Evolutionary conservation across 2,888 invertebrate species (phyloP).

Genomic region (Andrena bicolor): DNA sequence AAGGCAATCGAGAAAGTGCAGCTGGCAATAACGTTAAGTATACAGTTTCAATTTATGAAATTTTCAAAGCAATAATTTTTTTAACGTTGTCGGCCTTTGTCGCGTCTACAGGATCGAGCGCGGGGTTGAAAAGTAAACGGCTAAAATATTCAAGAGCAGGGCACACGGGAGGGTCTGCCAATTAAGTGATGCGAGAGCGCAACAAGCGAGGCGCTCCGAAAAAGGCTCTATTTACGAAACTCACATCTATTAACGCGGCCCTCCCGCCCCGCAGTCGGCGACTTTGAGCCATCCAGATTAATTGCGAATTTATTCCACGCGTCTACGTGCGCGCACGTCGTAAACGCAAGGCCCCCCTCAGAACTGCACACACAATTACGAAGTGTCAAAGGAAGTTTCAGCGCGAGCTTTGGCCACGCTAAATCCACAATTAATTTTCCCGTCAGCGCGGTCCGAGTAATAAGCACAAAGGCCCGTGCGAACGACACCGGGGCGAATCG

Average conservation of each 20-base stretch:
- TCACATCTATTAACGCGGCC: not conserved
- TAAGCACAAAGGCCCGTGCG: not conserved
- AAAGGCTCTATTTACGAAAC: not conserved
- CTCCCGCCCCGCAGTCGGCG: not conserved
- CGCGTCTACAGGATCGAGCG: not conserved
- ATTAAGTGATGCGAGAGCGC: conserved; percentile 3
- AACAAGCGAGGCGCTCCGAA: conserved; percentile 1
- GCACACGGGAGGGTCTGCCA: not conserved
- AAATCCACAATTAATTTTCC: conserved; percentile 33
- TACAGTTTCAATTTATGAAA: not conserved
- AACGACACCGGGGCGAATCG: not conserved
- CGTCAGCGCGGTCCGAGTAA: not conserved
- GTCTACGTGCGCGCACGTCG: not conserved
- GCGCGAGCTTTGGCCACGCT: not conserved
- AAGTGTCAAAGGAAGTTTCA: conserved; percentile 23
- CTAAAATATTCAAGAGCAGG: conserved; percentile 16
- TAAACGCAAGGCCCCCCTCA: not conserved
- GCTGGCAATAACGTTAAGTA: too few species aligned
- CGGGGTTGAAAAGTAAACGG: not conserved
- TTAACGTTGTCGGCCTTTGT: not conserved
- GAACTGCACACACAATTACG: conserved; percentile 34
- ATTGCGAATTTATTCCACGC: conserved; percentile 31
- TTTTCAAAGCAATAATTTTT: not conserved
- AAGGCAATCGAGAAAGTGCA: not conserved
- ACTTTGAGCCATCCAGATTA: conserved; percentile 39